Conservation (phyloP, 2,113 vertebrate species). For the Clarias macrocephalus region DNA sequence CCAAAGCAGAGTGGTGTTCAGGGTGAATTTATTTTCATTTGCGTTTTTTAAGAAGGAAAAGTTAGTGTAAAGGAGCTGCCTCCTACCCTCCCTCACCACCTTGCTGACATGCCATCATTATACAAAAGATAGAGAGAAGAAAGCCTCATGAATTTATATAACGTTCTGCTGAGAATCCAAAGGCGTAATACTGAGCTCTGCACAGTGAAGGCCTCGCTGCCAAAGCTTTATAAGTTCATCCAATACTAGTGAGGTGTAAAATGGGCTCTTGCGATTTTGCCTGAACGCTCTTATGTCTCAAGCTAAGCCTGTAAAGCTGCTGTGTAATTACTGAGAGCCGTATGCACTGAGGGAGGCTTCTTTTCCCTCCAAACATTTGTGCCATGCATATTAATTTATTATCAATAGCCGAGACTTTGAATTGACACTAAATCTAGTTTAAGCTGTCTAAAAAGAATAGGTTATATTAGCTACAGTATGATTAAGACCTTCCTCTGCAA, state of each 20-base stretch:
- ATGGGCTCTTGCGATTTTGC: conserved; percentile 66
- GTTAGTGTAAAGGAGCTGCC: conserved; percentile 11
- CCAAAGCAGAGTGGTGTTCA: not conserved
- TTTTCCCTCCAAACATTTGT: conserved; percentile 36
- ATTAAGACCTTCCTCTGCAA: not conserved
- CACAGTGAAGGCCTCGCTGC: conserved; percentile 45
- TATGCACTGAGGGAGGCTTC: conserved; percentile 27
- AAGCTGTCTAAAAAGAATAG: conserved; percentile 4
- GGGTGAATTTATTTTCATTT: conserved; percentile 15
- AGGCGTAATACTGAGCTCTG: conserved; percentile 59
- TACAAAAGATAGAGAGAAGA: conserved; percentile 55
- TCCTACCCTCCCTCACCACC: not conserved
- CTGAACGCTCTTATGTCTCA: conserved; percentile 61
- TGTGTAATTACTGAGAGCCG: conserved; percentile 45
- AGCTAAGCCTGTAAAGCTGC: conserved; percentile 58
- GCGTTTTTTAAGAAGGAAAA: not conserved
- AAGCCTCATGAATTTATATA: conserved; percentile 70
- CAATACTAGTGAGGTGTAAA: conserved; percentile 73
- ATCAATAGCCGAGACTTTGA: not conserved
- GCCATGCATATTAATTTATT: conserved; percentile 46
- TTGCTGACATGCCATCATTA: conserved; percentile 34
- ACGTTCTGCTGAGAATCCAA: conserved; percentile 57
- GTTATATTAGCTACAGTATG: not conserved
- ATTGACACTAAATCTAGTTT: conserved; percentile 1
- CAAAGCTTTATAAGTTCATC: conserved; percentile 68